These are phyloP conservation scores for Harpalus rubripes DNA, from an alignment of 2,888 invertebrate species.

Conservation along the genomic window DNA sequence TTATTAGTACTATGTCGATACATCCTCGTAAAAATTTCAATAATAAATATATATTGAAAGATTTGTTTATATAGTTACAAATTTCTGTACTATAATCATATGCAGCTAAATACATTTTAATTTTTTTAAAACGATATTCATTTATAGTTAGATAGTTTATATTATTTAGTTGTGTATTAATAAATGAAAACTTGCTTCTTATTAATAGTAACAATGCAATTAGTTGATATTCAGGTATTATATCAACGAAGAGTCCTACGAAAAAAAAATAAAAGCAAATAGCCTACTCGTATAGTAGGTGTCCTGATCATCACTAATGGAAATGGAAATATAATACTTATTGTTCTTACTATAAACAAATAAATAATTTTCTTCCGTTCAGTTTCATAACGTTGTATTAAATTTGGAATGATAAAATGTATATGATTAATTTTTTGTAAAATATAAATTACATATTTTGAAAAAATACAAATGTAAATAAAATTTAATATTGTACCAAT, in stretches of 20 bases:
- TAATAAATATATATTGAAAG: not conserved
- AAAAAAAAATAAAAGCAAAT: too few species aligned
- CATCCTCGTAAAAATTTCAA: not conserved
- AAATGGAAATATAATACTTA: not conserved
- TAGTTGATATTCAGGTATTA: slow-evolving; percentile 1
- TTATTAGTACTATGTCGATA: not conserved
- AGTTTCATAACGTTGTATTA: not conserved
- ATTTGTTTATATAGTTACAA: not conserved
- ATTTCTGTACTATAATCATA: slow-evolving; percentile 3
- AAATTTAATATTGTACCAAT: not conserved
- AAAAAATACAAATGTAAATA: slow-evolving; percentile 4
- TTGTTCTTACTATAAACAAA: not conserved
- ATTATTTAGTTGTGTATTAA: slow-evolving; percentile 17
- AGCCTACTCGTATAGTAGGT: too few species aligned
- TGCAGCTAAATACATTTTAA: not conserved
- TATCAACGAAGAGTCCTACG: too few species aligned
- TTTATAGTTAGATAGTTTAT: not conserved
- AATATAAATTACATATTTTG: not conserved
- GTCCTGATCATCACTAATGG: too few species aligned
- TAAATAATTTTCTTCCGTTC: not conserved
- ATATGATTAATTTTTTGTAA: slow-evolving; percentile 13
- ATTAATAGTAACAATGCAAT: not conserved
- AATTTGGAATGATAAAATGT: not conserved
- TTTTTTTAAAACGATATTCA: not conserved
- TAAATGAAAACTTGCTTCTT: slow-evolving; percentile 5